Conservation (phyloP, 2,797 vertebrate genomes). For the Falco novaeseelandiae region DNA sequence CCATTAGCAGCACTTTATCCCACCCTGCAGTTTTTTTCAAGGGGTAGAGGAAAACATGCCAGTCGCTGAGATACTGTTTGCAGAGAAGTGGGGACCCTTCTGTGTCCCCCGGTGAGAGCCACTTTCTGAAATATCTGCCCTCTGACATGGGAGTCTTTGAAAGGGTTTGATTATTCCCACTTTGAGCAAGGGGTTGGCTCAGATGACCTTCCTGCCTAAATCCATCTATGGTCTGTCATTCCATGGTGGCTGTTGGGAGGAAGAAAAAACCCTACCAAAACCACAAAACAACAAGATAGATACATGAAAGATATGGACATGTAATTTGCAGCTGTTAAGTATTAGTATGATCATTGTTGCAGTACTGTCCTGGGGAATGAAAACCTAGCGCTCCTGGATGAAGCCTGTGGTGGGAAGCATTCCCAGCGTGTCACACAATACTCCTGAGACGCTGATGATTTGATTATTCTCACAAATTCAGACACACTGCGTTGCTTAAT, state of each 20-base stretch:
- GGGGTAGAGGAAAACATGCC: background rate
- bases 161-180: background rate
- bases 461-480: slow-evolving; percentile 10
- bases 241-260: background rate
- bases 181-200: background rate
- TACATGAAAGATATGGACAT: background rate
- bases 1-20: background rate
- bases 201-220: background rate
- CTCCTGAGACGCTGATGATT: background rate
- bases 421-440: background rate
- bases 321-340: background rate
- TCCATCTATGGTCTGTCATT: background rate
- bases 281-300: background rate
- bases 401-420: background rate
- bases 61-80: background rate
- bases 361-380: background rate
- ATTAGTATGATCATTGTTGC: background rate
- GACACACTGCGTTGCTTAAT: background rate
- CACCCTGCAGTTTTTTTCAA: background rate
- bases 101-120: background rate
- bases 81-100: background rate
- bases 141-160: background rate
- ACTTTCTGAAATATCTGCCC: background rate
- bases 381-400: background rate
- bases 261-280: fast-evolving